These are phyloP conservation scores for Paedocypris micromegethes DNA, from an alignment of 2,797 vertebrate genomes.

Conservation along the genomic window DNA sequence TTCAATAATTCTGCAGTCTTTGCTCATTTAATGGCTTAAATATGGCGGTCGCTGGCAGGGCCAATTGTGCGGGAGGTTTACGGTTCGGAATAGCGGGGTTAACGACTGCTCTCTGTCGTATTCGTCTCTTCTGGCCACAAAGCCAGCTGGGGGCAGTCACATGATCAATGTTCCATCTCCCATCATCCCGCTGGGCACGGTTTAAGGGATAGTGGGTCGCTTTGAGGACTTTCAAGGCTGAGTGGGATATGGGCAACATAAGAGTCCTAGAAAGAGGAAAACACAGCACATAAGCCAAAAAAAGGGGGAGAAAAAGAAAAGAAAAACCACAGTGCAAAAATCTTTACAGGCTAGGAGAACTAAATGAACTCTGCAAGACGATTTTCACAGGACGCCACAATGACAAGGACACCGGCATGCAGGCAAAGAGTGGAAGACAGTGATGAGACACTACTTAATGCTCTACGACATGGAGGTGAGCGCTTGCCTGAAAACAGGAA, in stretches of 20 bases:
- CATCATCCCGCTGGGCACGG: constrained; percentile 92
- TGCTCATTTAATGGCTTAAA: constrained; percentile 61
- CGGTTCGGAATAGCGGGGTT: constrained; percentile 76
- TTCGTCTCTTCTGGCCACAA: constrained; percentile 90
- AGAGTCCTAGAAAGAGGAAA: constrained; percentile 99
- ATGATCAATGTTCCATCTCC: constrained; percentile 93
- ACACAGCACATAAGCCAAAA: constrained; percentile 96
- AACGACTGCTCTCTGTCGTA: constrained; percentile 78
- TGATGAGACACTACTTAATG: constrained; percentile 38
- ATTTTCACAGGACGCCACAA: constrained; percentile 44
- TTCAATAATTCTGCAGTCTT: constrained; percentile 32
- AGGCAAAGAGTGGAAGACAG: constrained; percentile 49
- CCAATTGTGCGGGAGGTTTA: constrained; percentile 74
- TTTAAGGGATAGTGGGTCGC: constrained; percentile 99
- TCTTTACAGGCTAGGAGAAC: constrained; percentile 66
- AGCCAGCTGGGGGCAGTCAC: constrained; percentile 93
- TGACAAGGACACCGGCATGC: constrained; percentile 58
- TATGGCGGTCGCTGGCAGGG: constrained; percentile 57
- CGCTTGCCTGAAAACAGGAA: constrained; percentile 30
- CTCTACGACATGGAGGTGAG: constrained; percentile 61
- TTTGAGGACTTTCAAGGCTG: constrained; percentile 99
- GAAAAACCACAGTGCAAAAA: constrained; percentile 77
- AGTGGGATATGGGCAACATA: constrained; percentile 99
- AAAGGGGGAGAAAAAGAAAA: constrained; percentile 71
- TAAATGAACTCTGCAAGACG: constrained; percentile 73